These are phyloP conservation scores for Drosophila sulfurigaster DNA, from an alignment of 1,140 invertebrate species.

Conservation along the genomic window DNA sequence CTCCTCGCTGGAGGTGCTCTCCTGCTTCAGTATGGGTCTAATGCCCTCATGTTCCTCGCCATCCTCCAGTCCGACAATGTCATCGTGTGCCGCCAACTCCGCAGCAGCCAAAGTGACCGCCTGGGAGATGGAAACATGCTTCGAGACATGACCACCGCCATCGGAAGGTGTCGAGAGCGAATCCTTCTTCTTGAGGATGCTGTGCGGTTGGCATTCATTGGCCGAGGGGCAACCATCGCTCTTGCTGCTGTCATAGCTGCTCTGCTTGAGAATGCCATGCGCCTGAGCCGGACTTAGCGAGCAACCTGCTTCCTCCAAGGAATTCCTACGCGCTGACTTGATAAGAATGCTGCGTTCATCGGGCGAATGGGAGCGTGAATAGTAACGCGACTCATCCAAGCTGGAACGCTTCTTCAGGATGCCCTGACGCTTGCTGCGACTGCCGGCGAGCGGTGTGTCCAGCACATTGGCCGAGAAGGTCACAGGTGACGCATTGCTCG, in stretches of 20 bases:
- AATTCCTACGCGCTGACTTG: slow-evolving; percentile 85
- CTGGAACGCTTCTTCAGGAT: slow-evolving; percentile 93
- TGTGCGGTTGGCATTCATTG: slow-evolving; percentile 89
- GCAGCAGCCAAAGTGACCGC: slow-evolving; percentile 89
- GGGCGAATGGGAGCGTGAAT: slow-evolving; percentile 84
- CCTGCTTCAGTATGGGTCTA: slow-evolving; percentile 90
- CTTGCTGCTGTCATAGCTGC: slow-evolving; percentile 87
- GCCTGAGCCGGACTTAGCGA: slow-evolving; percentile 57
- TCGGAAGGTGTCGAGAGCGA: slow-evolving; percentile 87
- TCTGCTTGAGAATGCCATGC: slow-evolving; percentile 89
- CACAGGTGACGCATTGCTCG: slow-evolving; percentile 88
- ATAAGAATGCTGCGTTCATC: slow-evolving; percentile 81
- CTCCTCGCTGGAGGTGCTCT: slow-evolving; percentile 74
- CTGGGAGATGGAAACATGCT: slow-evolving; percentile 89
- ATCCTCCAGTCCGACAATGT: slow-evolving; percentile 60
- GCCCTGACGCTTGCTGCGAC: slow-evolving; percentile 88
- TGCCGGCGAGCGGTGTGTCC: slow-evolving; percentile 85
- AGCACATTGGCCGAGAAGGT: slow-evolving; percentile 89
- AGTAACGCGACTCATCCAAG: slow-evolving; percentile 89
- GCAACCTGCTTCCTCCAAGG: slow-evolving; percentile 74
- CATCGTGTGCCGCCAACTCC: slow-evolving; percentile 73
- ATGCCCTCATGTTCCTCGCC: slow-evolving; percentile 87
- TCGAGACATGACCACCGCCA: slow-evolving; percentile 81
- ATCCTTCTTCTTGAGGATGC: slow-evolving; percentile 91
- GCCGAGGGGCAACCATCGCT: slow-evolving; percentile 86